Percentiles rank a stretch among this genome's conserved stretches.
Conservation (phyloP, 2,113 vertebrate genomes). For the Neotoma lepida region DNA sequence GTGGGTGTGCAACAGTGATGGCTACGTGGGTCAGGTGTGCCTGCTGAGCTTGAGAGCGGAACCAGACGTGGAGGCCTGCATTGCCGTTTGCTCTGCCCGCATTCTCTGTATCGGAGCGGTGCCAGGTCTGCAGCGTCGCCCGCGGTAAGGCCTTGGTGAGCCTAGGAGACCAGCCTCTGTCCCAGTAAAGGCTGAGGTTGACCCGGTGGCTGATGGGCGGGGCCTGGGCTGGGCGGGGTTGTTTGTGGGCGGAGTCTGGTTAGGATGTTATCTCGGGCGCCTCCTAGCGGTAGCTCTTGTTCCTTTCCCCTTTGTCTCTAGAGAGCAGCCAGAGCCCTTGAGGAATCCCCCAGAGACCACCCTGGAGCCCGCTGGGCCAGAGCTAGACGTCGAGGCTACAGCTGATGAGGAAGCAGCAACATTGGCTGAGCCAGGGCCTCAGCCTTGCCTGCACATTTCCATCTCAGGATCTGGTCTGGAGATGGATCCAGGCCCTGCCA, state of each 20-base stretch:
- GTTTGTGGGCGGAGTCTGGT: background rate
- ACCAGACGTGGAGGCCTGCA: slow-evolving; percentile 98
- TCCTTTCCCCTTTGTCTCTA: background rate
- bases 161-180: background rate
- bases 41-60: slow-evolving; percentile 95
- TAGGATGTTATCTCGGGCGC: rapidly evolving
- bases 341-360: background rate
- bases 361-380: background rate
- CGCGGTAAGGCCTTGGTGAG: slow-evolving; percentile 45
- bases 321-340: background rate
- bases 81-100: slow-evolving; percentile 96
- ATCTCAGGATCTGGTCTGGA: slow-evolving; percentile 95
- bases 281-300: background rate
- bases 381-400: slow-evolving; percentile 20
- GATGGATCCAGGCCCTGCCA: slow-evolving; percentile 85
- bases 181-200: rapidly evolving
- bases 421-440: slow-evolving; percentile 78
- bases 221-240: background rate
- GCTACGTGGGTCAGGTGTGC: slow-evolving; percentile 98
- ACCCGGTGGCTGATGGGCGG: background rate
- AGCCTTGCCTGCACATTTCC: slow-evolving; percentile 96
- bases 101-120: slow-evolving; percentile 98
- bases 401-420: slow-evolving; percentile 50
- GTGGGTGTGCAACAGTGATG: slow-evolving; percentile 99
- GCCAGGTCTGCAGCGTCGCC: slow-evolving; percentile 90